Evolutionary conservation across 2,888 invertebrate genomes (phyloP).

Genomic region (Cataglyphis cursor): DNA sequence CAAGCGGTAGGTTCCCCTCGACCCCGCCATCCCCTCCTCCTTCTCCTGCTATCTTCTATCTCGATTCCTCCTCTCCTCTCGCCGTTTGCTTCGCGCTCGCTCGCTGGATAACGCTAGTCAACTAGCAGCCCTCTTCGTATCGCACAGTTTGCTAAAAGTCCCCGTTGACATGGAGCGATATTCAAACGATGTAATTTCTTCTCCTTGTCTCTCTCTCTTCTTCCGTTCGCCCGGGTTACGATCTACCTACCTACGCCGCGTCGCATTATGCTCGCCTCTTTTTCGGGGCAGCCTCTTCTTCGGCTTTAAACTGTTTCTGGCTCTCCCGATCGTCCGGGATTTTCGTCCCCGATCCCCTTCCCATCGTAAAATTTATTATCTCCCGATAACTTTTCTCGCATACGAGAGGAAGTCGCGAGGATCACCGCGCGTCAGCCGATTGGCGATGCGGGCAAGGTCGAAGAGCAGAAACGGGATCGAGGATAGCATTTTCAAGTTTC

Average conservation of each 20-base stretch:
- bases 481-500: slow-evolving; percentile 49
- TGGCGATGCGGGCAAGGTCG: slow-evolving; percentile 20
- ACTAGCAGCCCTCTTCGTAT: slow-evolving; percentile 45
- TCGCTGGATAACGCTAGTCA: slow-evolving; percentile 45
- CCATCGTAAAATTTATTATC: slow-evolving; percentile 79
- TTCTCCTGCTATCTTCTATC: neutral
- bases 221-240: slow-evolving; percentile 1
- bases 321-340: slow-evolving; percentile 75
- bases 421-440: slow-evolving; percentile 39
- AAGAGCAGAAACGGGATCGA: slow-evolving; percentile 26
- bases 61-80: neutral
- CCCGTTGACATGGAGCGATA: slow-evolving; percentile 65
- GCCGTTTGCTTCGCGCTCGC: slow-evolving; percentile 47
- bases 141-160: slow-evolving; percentile 58
- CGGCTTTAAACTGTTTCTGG: slow-evolving; percentile 52
- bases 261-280: slow-evolving; percentile 42
- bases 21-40: neutral
- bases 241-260: neutral
- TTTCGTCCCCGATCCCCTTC: slow-evolving; percentile 70
- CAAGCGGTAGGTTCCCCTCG: slow-evolving; percentile 34
- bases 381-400: slow-evolving; percentile 77
- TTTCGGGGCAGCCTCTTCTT: slow-evolving; percentile 18
- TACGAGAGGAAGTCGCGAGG: slow-evolving; percentile 50
- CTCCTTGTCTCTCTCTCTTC: slow-evolving; percentile 37
- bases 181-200: slow-evolving; percentile 81